Base-by-base conservation (phyloP, 2,888 invertebrate genomes). In the Frankliniella intonsa region DNA sequence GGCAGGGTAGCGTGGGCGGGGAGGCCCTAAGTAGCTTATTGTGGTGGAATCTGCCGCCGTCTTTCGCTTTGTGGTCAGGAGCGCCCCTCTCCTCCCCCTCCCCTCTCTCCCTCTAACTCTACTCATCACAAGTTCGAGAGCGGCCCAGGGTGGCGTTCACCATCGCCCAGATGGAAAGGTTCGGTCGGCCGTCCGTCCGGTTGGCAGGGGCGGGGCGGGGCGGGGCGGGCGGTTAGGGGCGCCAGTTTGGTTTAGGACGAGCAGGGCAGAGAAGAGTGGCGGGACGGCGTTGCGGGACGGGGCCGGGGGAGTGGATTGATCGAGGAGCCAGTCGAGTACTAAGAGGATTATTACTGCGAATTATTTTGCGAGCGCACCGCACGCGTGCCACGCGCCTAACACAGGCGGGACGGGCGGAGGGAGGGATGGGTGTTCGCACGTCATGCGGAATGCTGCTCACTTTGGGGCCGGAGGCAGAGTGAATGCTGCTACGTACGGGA, bases 21-120 rank as follows among this genome's bases (percentile, higher is more conserved):
- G n/a, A 62, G n/a, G 69, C 9, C 22, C 69, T 76, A 76, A 76
- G 69, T 76, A 76, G 69, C 69, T 76, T 76, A 76, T 76, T 76
- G 69, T 22, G 69, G 69, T 19, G 69, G 69, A 22, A 76, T 76
- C 69, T 25, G 69, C 14, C 5, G 38, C 69, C 69, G 69, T 76
- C 69, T 69, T 55, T 17, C 19, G 62, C 17, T 62, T 25, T 76
- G 69, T 10, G 69, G 69, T 76, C 22, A 76, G 69, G 12, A 76
- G 25, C 10, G 9, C 69, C 62, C n/a, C 62, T 62, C 62, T 62
- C 62, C 14, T 14, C 14, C 62, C 14, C 62, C 14, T 14, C 14
- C 62, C n/a, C 62, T 62, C 62, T 17, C 62, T 17, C 62, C 3
- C 11, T 17, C 62, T 17, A 17, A 19, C 62, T 10, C 62, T 17